A percentile compares a stretch with the other conserved stretches of the same genome.
Conservation (phyloP, 2,797 vertebrate genomes). For the Mycteria americana region DNA sequence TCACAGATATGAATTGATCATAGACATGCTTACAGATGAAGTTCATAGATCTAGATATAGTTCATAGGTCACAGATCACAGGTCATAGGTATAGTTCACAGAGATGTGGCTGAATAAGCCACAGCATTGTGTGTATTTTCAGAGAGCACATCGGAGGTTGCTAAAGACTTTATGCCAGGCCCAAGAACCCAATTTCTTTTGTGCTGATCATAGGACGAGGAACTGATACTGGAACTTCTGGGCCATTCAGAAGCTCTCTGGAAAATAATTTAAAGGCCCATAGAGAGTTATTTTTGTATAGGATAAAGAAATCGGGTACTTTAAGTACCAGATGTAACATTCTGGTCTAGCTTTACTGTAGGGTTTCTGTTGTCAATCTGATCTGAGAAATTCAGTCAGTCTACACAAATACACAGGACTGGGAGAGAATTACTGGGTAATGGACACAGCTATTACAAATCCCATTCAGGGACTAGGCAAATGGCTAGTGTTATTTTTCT, state of each 20-base stretch:
- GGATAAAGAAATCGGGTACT: not conserved
- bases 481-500: constrained; percentile 9
- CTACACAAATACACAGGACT: not conserved
- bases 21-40: not conserved
- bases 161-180: not conserved
- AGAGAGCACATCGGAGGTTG: not conserved
- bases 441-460: not conserved
- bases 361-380: not conserved
- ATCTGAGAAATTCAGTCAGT: not conserved
- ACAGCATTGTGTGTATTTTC: not conserved
- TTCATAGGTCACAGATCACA: not conserved
- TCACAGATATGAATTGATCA: not conserved
- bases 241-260: not conserved
- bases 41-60: not conserved
- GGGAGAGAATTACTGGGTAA: constrained; percentile 15
- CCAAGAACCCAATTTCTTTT: not conserved
- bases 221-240: not conserved
- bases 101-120: not conserved
- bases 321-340: not conserved
- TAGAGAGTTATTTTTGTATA: not conserved
- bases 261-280: not conserved
- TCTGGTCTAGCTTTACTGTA: not conserved
- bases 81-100: not conserved
- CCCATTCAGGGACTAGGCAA: not conserved
- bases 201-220: not conserved